A percentile compares a stretch with the other conserved stretches of the same genome.
Evolutionary conservation across 2,113 vertebrate species (phyloP).

Genomic region (Podilymbus podiceps): DNA sequence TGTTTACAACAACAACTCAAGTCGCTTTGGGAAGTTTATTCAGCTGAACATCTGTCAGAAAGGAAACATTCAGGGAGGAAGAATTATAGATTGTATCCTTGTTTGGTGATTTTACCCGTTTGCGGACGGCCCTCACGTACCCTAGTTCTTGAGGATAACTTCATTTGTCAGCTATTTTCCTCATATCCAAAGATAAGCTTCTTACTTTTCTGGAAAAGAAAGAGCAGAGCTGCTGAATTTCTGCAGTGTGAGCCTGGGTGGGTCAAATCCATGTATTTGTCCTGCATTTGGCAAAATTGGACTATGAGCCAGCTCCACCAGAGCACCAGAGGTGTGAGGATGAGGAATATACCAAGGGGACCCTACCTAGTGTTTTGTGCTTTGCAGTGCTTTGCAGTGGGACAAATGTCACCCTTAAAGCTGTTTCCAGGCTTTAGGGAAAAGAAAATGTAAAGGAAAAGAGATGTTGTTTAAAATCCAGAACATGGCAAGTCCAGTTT

Average conservation of each 20-base stretch:
- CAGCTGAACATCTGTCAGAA: slow-evolving; percentile 93
- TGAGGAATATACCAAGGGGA: background rate
- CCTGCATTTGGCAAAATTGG: background rate
- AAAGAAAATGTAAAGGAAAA: background rate
- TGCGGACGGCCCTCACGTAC: accelerated
- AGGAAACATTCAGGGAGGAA: slow-evolving; percentile 96
- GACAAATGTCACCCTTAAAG: background rate
- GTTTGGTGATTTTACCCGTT: background rate
- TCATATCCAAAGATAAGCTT: background rate
- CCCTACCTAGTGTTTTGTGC: background rate
- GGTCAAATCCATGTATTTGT: background rate
- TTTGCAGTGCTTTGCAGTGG: background rate
- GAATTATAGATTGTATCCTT: slow-evolving; percentile 98
- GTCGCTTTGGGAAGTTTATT: slow-evolving; percentile 97
- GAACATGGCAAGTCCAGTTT: background rate
- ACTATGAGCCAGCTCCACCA: background rate
- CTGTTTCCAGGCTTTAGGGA: background rate
- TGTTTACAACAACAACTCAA: slow-evolving; percentile 98
- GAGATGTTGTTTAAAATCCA: background rate
- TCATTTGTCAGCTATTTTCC: background rate
- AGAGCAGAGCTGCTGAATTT: background rate
- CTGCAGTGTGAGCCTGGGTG: background rate
- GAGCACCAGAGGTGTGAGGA: background rate
- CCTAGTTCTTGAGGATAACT: background rate
- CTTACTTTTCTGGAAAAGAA: background rate